A percentile compares a stretch with the other conserved stretches of the same genome.
Conservation (phyloP, 2,113 vertebrate genomes). For the Onychorhynchus coronatus region DNA sequence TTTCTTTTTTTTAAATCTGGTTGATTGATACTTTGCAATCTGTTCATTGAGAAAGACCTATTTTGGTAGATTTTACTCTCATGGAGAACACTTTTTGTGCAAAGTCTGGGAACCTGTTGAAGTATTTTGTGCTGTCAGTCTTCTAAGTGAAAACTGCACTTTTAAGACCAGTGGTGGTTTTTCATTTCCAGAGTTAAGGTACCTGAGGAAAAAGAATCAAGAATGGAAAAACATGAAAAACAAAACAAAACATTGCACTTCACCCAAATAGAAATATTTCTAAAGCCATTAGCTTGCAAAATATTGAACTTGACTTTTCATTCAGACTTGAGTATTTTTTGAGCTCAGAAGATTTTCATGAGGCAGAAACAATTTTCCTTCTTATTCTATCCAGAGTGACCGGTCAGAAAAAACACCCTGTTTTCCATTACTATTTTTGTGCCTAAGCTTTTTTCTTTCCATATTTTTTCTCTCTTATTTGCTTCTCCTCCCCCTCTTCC, state of each 20-base stretch:
- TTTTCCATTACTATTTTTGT: slow-evolving; percentile 27
- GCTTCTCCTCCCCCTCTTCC: neutral
- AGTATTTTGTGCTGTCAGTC: neutral
- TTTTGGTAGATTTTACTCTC: neutral
- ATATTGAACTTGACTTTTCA: neutral
- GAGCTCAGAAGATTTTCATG: neutral
- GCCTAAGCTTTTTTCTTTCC: neutral
- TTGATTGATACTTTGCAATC: neutral
- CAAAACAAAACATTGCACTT: neutral
- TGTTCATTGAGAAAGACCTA: neutral
- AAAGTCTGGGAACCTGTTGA: neutral
- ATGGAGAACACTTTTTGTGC: neutral
- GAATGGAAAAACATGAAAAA: neutral
- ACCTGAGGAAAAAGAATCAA: neutral
- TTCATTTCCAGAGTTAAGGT: neutral
- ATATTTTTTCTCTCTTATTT: neutral
- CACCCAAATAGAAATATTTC: neutral
- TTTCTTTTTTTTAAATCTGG: neutral
- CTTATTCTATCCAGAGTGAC: neutral
- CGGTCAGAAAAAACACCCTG: neutral
- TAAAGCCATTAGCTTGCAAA: neutral
- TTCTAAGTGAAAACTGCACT: neutral
- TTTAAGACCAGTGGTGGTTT: neutral
- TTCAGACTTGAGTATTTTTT: neutral
- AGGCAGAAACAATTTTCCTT: slow-evolving; percentile 33